phyloP scores from a whole-genome alignment of 2,797 vertebrate species.

The Sphaeramia orbicularis region DNA sequence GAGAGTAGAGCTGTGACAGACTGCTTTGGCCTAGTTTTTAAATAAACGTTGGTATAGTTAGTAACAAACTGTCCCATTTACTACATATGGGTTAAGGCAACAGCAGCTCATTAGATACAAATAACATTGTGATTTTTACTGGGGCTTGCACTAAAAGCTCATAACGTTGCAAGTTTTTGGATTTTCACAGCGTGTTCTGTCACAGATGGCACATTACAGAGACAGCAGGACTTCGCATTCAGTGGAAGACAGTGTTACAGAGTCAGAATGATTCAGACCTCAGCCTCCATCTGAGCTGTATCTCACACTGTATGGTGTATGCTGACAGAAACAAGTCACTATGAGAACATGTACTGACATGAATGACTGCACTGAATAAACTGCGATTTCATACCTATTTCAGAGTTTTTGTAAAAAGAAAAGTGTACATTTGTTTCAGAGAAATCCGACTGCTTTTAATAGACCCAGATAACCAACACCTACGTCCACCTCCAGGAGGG shows the following conservation, averaged over 20 bases:
- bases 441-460: not conserved
- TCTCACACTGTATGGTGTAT: not conserved
- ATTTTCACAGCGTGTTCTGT: constrained; percentile 45
- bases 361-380: not conserved
- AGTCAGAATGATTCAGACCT: constrained; percentile 30
- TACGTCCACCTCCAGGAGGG: constrained; percentile 2
- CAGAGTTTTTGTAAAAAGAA: not conserved
- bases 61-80: constrained; percentile 37
- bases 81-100: constrained; percentile 6
- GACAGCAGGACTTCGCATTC: constrained; percentile 41
- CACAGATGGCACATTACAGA: constrained; percentile 53
- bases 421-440: constrained; percentile 1
- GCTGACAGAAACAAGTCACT: not conserved
- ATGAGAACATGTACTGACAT: not conserved
- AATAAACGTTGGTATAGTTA: constrained; percentile 34
- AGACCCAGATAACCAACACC: constrained; percentile 9
- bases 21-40: constrained; percentile 30
- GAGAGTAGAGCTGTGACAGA: not conserved
- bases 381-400: not conserved
- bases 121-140: constrained; percentile 1
- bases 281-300: constrained; percentile 10
- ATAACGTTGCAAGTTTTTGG: constrained; percentile 16
- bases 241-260: constrained; percentile 29
- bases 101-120: not conserved
- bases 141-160: constrained; percentile 26